These are phyloP conservation scores for Aporrectodea caliginosa DNA, from an alignment of 1,140 invertebrate genomes.

Conservation along the genomic window DNA sequence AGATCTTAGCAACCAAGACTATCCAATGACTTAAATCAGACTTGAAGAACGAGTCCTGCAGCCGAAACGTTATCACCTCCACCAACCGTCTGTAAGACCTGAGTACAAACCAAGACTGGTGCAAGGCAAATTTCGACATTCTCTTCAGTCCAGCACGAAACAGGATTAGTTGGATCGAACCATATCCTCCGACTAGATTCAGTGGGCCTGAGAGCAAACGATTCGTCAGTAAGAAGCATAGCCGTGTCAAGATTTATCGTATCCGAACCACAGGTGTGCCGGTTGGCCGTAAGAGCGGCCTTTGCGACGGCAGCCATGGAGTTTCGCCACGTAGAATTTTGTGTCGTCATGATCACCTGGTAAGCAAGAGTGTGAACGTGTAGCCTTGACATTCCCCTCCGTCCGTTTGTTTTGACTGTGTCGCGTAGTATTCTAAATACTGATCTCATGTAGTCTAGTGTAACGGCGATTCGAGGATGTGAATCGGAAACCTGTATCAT, in stretches of 20 bases:
- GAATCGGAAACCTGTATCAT: slow-evolving; percentile 72
- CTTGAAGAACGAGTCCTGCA: slow-evolving; percentile 73
- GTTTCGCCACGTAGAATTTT: slow-evolving; percentile 67
- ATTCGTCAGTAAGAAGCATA: slow-evolving; percentile 75
- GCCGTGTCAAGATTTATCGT: slow-evolving; percentile 68
- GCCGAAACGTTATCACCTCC: slow-evolving; percentile 85
- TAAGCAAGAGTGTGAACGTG: slow-evolving; percentile 84
- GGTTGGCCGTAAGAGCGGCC: slow-evolving; percentile 75
- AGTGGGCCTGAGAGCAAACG: slow-evolving; percentile 66
- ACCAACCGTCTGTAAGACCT: slow-evolving; percentile 76
- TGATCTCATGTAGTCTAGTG: slow-evolving; percentile 79
- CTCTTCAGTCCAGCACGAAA: slow-evolving; percentile 8
- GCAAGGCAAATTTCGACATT: slow-evolving; percentile 71
- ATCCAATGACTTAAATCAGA: no score
- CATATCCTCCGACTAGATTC: no score
- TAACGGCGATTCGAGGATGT: slow-evolving; percentile 72
- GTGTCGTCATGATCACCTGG: slow-evolving; percentile 73
- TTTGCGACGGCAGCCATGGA: slow-evolving; percentile 76
- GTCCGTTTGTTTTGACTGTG: background rate
- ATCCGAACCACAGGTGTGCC: slow-evolving; percentile 74
- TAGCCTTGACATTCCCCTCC: slow-evolving; percentile 63
- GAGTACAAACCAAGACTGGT: slow-evolving; percentile 77
- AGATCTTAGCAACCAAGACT: no score
- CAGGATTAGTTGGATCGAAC: background rate
- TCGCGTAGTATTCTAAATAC: slow-evolving; percentile 60